A percentile compares a stretch with the other conserved stretches of the same genome.
Conservation (phyloP, 2,888 invertebrate genomes). For the Tinea trinotella region DNA sequence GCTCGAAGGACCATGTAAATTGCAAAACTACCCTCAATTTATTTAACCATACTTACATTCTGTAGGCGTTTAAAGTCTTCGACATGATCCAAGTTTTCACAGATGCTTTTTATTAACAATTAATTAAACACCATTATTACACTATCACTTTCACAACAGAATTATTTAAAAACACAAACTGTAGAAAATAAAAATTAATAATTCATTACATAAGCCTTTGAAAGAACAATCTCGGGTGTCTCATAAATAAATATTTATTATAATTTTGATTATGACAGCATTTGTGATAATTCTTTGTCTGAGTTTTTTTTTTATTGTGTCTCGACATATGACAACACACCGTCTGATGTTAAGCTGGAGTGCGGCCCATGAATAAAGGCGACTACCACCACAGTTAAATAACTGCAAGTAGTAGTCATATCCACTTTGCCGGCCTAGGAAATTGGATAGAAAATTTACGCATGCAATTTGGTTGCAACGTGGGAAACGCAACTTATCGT, state of each 20-base stretch:
- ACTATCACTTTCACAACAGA: not conserved
- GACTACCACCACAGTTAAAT: no score
- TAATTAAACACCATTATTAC: constrained; percentile 5
- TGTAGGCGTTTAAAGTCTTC: constrained; percentile 90
- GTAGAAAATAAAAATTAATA: not conserved
- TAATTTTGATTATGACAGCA: not conserved
- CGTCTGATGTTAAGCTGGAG: no score
- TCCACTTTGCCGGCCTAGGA: no score
- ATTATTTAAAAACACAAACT: not conserved
- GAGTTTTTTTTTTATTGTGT: no score
- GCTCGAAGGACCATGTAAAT: constrained; percentile 4
- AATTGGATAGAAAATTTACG: no score
- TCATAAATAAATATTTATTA: not conserved
- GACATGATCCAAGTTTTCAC: constrained; percentile 76
- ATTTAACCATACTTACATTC: constrained; percentile 80
- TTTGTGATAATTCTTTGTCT: not conserved
- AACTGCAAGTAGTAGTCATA: no score
- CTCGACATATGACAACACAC: no score
- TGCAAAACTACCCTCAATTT: constrained; percentile 11
- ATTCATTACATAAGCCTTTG: not conserved
- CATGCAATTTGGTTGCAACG: no score
- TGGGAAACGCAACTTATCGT: no score
- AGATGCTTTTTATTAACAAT: no score
- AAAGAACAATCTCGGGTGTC: not conserved
- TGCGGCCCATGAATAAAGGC: no score